Evolutionary conservation across 2,888 invertebrate genomes (phyloP).

Genomic region (Ochropleura plecta): DNA sequence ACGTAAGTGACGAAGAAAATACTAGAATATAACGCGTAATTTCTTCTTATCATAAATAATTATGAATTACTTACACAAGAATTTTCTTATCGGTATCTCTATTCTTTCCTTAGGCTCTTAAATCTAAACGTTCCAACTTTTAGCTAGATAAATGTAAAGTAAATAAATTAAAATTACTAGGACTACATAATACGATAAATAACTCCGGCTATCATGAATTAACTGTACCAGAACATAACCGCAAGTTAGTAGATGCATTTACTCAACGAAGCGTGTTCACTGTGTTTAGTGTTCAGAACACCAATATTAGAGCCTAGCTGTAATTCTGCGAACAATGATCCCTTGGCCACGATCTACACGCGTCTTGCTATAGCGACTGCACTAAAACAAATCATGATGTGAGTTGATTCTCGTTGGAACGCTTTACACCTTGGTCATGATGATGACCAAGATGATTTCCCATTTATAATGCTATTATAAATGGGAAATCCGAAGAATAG

Average conservation of each 20-base stretch:
- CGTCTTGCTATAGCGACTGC: too few relatives aligned
- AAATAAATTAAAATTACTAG: neutral
- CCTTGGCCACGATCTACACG: neutral
- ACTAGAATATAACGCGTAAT: conserved; percentile 5
- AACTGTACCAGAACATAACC: conserved; percentile 16
- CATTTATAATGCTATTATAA: too few relatives aligned
- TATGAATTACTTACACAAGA: neutral
- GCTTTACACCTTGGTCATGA: too few relatives aligned
- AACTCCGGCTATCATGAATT: neutral
- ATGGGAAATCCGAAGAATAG: too few relatives aligned
- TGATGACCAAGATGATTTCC: too few relatives aligned
- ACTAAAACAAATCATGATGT: too few relatives aligned
- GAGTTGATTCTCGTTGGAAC: too few relatives aligned
- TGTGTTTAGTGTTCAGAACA: conserved; percentile 19
- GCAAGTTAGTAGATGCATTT: conserved; percentile 27
- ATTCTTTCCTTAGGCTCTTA: neutral
- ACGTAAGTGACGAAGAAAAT: conserved; percentile 10
- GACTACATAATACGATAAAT: conserved; percentile 5
- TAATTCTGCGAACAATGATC: conserved; percentile 35
- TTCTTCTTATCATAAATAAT: neutral
- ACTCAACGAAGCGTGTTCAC: conserved; percentile 21
- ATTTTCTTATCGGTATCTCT: neutral
- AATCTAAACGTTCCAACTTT: neutral
- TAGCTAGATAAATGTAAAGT: neutral
- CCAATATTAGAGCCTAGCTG: conserved; percentile 23